Evolutionary conservation across 2,888 invertebrate genomes (phyloP), one percentile per base, ranked within the genome.

Genomic region (Diaphora mendica): DNA sequence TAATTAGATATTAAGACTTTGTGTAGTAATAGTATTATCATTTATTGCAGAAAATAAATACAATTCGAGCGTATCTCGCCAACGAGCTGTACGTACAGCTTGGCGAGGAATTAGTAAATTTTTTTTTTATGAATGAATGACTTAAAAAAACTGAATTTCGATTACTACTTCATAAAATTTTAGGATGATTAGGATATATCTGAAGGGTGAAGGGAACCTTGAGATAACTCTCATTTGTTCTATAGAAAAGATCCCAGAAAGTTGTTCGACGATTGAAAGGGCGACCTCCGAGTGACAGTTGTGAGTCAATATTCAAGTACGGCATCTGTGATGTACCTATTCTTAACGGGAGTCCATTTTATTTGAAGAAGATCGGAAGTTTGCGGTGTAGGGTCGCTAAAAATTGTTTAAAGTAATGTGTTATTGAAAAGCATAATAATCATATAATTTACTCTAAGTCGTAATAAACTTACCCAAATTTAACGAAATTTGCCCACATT

Each of bases 401-500:
- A 87, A 87, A 64, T 26, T 33, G n/a, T n/a, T 15, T 7, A 48
- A 33, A 44, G 30, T 69, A 35, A 35, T 3, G 4, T 44, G 0
- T 48, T n/a, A 72, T 33, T 30, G 13, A 35, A n/a, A 26, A 26
- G 4, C 23, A 35, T 9, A n/a, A 23, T n/a, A 20, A 67, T 20
- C 30, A 26, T 30, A 30, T 23, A 13, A 5, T 51, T 35, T 4
- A 0, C 11, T 5, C n/a, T 55, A 13, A n/a, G 13, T 11, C 2
- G 11, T n/a, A 13, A 55, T 55, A 55, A 23, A 62, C 85, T 69
- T 85, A 93, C 94, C 91, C 86, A 67, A 86, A 90, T 83, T 93
- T 94, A 0, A 85, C 92, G 69, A 93, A 94, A 73, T 94, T 94
- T 0, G 94, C 87, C 94, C 93, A 94, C 86, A 94, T 82, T 0